These are phyloP conservation scores for Patiria miniata DNA, from an alignment of 35 echinoderm and acorn worm species.

Conservation along the genomic window DNA sequence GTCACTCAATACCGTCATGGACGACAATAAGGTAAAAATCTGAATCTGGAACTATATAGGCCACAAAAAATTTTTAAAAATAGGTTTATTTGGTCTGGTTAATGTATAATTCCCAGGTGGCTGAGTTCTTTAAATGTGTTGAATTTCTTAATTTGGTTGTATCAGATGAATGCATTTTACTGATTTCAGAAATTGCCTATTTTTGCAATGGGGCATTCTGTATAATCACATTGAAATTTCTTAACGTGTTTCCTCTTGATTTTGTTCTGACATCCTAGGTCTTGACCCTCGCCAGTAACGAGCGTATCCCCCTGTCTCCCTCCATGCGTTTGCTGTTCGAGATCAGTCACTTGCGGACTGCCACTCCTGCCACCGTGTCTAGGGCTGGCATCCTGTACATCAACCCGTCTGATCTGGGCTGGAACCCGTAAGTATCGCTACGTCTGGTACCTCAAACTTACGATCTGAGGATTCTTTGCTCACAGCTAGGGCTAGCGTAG, in stretches of 20 bases:
- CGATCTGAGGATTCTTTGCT: too few species aligned
- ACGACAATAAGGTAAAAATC: constrained; percentile 92
- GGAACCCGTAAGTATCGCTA: constrained; percentile 92
- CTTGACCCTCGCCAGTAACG: constrained; percentile 95
- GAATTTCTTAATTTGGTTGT: too few species aligned
- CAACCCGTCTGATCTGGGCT: constrained; percentile 96
- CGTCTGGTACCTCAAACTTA: neutral
- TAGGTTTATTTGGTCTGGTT: too few species aligned
- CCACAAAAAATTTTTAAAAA: too few species aligned
- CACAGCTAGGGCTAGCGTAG: too few species aligned
- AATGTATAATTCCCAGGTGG: too few species aligned
- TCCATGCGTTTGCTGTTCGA: constrained; percentile 96
- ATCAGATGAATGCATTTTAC: too few species aligned
- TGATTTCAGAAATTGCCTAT: too few species aligned
- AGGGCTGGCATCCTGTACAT: constrained; percentile 99
- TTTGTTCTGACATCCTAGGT: constrained; percentile 51
- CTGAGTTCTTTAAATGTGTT: too few species aligned
- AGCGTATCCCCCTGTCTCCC: constrained; percentile 91
- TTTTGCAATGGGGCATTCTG: too few species aligned
- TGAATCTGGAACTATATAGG: neutral
- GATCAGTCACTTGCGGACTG: constrained; percentile 97
- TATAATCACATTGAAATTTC: too few species aligned
- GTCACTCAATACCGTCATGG: constrained; percentile 99
- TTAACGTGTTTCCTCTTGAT: too few species aligned
- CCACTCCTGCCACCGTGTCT: constrained; percentile 95